These are phyloP conservation scores for Mergus octosetaceus DNA, from an alignment of 2,797 vertebrate species.

Conservation along the genomic window DNA sequence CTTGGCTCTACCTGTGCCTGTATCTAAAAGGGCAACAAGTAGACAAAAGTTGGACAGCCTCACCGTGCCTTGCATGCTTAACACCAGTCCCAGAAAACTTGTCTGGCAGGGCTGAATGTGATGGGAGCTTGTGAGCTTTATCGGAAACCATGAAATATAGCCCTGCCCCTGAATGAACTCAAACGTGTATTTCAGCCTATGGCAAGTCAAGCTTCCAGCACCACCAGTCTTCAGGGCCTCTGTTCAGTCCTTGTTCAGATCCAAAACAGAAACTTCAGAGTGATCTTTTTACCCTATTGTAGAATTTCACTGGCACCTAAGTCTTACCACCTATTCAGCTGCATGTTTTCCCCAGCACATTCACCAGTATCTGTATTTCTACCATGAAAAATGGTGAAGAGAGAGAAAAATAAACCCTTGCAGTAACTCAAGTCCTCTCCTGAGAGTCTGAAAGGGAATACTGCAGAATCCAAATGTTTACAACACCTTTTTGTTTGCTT, in stretches of 20 bases:
- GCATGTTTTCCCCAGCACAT: background rate
- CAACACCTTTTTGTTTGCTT: background rate
- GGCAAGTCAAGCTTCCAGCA: background rate
- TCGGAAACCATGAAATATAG: slow-evolving; percentile 16
- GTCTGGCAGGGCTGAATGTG: background rate
- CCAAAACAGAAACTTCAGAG: background rate
- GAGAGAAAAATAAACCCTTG: background rate
- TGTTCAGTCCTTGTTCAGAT: background rate
- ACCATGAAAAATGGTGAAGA: background rate
- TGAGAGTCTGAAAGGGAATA: background rate
- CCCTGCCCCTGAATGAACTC: background rate
- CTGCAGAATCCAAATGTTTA: background rate
- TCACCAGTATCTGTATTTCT: background rate
- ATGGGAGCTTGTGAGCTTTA: background rate
- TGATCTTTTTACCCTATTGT: background rate
- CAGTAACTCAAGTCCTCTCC: background rate
- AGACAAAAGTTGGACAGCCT: background rate
- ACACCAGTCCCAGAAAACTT: background rate
- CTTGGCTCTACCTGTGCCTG: background rate
- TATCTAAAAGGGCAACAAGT: background rate
- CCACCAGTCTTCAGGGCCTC: background rate
- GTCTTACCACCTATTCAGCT: background rate
- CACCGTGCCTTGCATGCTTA: background rate
- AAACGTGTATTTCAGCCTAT: background rate
- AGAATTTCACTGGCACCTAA: background rate